Base-by-base conservation (phyloP, 2,113 vertebrate genomes). In the Neotoma lepida region DNA sequence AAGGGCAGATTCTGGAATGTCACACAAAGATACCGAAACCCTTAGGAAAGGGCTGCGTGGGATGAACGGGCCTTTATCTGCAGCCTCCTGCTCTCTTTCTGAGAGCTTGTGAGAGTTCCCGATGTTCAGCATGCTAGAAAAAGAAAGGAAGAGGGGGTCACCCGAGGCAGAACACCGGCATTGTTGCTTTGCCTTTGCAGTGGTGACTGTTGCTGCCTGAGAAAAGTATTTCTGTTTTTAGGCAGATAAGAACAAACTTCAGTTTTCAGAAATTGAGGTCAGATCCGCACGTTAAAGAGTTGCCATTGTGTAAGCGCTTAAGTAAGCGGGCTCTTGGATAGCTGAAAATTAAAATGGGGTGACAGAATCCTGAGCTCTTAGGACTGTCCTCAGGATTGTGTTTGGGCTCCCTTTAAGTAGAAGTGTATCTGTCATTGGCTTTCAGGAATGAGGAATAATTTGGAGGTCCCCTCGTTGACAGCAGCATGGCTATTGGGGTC, bases 201-300 rank as follows among this genome's bases (percentile, higher is more conserved):
- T 78, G 61, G 39, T 88, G 58, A n/a, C 85, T 76, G 68, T 80
- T 87, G 44, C 54, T 20, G 33, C 71, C 86, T 70, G 28, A 93
- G 86, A 94, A 97, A 64, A 88, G 94, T 86, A 77, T 78, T 92
- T 82, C 89, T 90, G 46, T 20, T 94, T 96, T 88, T 82, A 91
- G 73, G 71, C 49, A 81, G 88, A 30, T 90, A 91, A 97, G 90
- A 96, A 70, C 88, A n/a, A 80, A 87, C 84, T 63, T 63, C 82
- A 76, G 90, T 66, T 94, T 49, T 82, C 68, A 89, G 44, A 80
- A 96, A 94, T 88, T 91, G 80, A 96, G 92, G 91, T 88, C 87
- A 95, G 44, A 89, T 93, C 44, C 87, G 88, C 70, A 82, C 81
- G 85, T 95, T 90, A 86, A 92, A 94, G 89, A 26, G 44, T 81